A percentile compares a stretch with the other conserved stretches of the same genome.
These are phyloP conservation scores for Gymnorhina tibicen DNA, from an alignment of 2,113 vertebrate genomes.

Conservation along the genomic window DNA sequence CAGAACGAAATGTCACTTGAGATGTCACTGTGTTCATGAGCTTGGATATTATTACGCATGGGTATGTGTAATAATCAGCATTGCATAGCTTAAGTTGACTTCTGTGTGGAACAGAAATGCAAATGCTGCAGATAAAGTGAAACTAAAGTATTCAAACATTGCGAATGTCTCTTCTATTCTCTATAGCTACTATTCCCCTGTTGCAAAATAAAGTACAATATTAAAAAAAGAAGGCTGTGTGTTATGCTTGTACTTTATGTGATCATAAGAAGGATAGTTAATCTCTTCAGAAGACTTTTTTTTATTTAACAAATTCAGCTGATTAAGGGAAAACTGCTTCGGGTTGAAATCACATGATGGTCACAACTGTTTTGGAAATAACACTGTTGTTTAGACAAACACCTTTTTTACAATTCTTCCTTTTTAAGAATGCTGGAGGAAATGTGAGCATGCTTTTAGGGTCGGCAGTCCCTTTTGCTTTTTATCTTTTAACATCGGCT, in stretches of 20 bases:
- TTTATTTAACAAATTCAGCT: neutral
- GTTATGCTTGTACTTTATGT: neutral
- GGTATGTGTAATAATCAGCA: neutral
- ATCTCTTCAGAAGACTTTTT: neutral
- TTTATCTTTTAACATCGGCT: neutral
- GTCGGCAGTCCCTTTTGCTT: neutral
- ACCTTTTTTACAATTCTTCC: neutral
- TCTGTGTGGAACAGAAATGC: neutral
- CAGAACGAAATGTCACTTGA: neutral
- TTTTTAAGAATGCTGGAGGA: neutral
- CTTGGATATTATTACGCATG: neutral
- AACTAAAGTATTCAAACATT: neutral
- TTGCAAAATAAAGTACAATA: neutral
- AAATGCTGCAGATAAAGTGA: neutral
- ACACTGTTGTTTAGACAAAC: neutral
- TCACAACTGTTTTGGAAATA: neutral
- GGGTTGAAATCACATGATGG: neutral
- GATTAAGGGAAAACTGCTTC: neutral
- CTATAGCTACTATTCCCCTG: neutral
- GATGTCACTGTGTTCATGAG: neutral
- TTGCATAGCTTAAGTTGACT: neutral
- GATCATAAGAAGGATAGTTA: neutral
- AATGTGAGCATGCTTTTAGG: neutral
- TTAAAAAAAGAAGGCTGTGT: neutral
- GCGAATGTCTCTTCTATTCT: neutral